Conservation (phyloP, 2,797 vertebrate species). For the Malurus leucopterus region DNA sequence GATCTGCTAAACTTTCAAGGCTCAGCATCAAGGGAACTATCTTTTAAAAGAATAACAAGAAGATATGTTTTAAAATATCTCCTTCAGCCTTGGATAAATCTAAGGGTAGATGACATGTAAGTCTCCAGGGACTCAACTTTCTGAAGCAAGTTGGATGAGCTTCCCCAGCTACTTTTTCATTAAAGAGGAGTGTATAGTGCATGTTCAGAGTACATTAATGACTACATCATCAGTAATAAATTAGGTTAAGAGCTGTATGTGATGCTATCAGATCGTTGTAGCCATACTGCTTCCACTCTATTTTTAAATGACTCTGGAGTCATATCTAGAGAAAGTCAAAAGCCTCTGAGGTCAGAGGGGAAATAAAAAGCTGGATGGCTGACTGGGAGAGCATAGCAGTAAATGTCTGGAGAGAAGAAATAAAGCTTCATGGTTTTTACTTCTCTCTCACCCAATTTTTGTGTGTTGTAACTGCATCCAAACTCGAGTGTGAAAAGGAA, state of each 20-base stretch:
- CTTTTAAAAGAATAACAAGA: slow-evolving; percentile 48
- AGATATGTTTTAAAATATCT: slow-evolving; percentile 49
- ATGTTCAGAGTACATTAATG: slow-evolving; percentile 45
- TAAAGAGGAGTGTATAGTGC: slow-evolving; percentile 10
- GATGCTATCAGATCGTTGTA: neutral
- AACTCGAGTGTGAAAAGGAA: neutral
- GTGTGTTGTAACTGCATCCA: neutral
- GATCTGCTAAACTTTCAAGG: slow-evolving; percentile 49
- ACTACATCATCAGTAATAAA: slow-evolving; percentile 56
- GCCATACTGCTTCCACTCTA: neutral
- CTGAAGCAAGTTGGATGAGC: slow-evolving; percentile 38
- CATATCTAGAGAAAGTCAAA: neutral
- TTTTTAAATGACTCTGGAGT: slow-evolving; percentile 33
- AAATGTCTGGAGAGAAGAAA: neutral
- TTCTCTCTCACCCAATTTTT: neutral
- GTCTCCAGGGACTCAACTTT: slow-evolving; percentile 39
- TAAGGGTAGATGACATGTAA: slow-evolving; percentile 45
- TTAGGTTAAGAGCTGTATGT: slow-evolving; percentile 28
- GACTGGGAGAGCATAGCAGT: neutral
- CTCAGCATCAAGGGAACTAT: slow-evolving; percentile 37
- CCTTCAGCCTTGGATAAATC: slow-evolving; percentile 37
- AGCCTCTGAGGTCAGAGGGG: neutral
- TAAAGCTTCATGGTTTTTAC: neutral
- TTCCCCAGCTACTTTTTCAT: slow-evolving; percentile 40
- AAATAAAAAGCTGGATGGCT: neutral